Evolutionary conservation across 2,113 vertebrate genomes (phyloP), one percentile per base, ranked within the genome.

Genomic region (Hiodon alosoides): DNA sequence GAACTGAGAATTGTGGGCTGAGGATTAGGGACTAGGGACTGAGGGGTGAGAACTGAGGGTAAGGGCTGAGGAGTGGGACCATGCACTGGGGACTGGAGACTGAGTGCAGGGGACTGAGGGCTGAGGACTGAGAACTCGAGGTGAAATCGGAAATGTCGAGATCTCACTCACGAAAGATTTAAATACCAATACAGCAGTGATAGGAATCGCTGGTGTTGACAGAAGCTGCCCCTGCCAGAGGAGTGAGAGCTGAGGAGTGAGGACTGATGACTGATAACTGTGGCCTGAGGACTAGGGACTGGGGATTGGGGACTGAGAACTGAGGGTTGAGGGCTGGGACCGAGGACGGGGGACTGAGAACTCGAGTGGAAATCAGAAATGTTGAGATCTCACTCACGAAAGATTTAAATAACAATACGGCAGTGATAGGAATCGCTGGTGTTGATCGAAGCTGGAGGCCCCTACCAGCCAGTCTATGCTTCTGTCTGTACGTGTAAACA

Each of bases 351-450:
- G n/a, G 17, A 4, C 57, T 7, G 70, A 11, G 50, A n/a, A 60
- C 53, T 7, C 5, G 54, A 52, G 54, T 2, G 31, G 13, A 55
- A 16, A 11, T 73, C 60, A 74, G 70, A 69, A 46, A 69, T 51
- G 46, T 73, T 77, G 67, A 73, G 73, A 65, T 59, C 48, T 73
- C 60, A n/a, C 58, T 13, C 31, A 31, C 31, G 2, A 31, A 16
- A 76, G 48, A 76, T 72, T 78, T 66, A 76, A 76, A 79, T 79
- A 60, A 72, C 60, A 79, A 69, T 74, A 67, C 16, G 57, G 72
- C 50, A 13, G 52, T 62, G 73, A 60, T 47, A 59, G 52, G 73
- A 71, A 76, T 55, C 68, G 57, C 69, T 77, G 79, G 73, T 73
- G 58, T 69, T 58, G 69, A 68, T 77, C 69, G 51, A 75, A 75